phyloP scores from a whole-genome alignment of 2,113 vertebrate species.

The Potamarius usumacintae region DNA sequence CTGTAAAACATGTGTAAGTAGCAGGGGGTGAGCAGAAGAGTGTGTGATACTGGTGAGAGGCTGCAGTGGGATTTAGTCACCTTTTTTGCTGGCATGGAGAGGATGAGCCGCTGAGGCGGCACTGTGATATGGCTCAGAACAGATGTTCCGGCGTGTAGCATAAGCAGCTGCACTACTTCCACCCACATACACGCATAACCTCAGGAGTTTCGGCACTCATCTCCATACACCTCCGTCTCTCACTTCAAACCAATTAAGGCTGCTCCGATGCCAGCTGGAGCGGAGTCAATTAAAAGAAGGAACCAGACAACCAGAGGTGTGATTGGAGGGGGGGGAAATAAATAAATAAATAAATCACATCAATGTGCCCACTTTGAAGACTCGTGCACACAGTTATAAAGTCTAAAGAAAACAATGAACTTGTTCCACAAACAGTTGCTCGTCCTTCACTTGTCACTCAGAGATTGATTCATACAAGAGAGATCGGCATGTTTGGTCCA shows the following conservation, averaged over 20 bases:
- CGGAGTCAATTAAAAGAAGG: slow-evolving; percentile 41
- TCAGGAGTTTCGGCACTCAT: background rate
- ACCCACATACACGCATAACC: background rate
- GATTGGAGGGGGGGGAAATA: slow-evolving; percentile 1
- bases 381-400: background rate
- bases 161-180: slow-evolving; percentile 39
- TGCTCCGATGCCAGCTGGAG: slow-evolving; percentile 26
- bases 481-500: slow-evolving; percentile 44
- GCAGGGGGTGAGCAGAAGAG: background rate
- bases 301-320: background rate
- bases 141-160: slow-evolving; percentile 47
- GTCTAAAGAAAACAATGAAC: background rate
- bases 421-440: background rate
- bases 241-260: slow-evolving; percentile 49
- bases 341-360: background rate
- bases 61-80: slow-evolving; percentile 32
- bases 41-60: background rate
- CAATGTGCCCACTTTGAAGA: slow-evolving; percentile 23
- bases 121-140: slow-evolving; percentile 40
- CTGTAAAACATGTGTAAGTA: background rate
- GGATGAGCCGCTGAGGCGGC: slow-evolving; percentile 39
- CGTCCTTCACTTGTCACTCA: slow-evolving; percentile 8
- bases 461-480: background rate
- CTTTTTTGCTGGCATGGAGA: slow-evolving; percentile 4
- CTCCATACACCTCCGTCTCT: slow-evolving; percentile 32